Percentiles rank a stretch among this genome's conserved stretches.
Evolutionary conservation across 2,888 invertebrate species (phyloP).

Genomic region (Drosophila sordidula): DNA sequence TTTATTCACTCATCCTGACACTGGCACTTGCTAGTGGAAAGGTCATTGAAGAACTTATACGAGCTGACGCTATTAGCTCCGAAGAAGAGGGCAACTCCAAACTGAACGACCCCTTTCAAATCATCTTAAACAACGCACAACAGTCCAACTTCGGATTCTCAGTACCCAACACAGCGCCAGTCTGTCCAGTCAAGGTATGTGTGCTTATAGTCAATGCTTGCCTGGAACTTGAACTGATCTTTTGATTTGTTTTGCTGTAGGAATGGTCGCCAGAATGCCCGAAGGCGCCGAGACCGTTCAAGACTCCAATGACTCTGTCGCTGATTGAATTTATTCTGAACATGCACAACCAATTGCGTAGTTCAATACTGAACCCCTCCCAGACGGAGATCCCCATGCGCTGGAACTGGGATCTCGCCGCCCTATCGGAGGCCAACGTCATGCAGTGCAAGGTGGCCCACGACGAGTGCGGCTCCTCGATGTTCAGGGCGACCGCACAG

Average conservation of each 20-base stretch:
- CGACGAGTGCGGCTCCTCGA: background rate
- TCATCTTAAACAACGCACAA: too few species aligned
- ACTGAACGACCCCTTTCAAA: too few species aligned
- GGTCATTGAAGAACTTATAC: too few species aligned
- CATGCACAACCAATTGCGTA: constrained; percentile 8
- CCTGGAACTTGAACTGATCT: background rate
- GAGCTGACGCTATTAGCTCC: too few species aligned
- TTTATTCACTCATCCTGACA: constrained; percentile 1
- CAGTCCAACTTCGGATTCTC: too few species aligned
- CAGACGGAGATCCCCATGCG: background rate
- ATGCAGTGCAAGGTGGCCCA: constrained; percentile 12
- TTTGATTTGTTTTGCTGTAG: constrained; percentile 1
- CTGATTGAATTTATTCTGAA: background rate
- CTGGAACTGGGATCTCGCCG: constrained; percentile 4
- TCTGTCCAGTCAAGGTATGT: constrained; percentile 4
- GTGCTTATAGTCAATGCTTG: background rate
- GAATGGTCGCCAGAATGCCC: constrained; percentile 9
- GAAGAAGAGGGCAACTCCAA: too few species aligned
- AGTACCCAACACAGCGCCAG: too few species aligned
- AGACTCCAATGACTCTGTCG: background rate
- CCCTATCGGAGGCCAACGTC: constrained; percentile 3
- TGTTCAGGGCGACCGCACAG: background rate
- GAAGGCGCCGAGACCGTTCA: background rate
- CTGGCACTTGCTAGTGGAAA: constrained; percentile 2
- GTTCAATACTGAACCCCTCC: background rate